Percentiles rank a stretch among this genome's conserved stretches.
Evolutionary conservation across 2,797 vertebrate species (phyloP).

Genomic region (Notolepis coatsorum): DNA sequence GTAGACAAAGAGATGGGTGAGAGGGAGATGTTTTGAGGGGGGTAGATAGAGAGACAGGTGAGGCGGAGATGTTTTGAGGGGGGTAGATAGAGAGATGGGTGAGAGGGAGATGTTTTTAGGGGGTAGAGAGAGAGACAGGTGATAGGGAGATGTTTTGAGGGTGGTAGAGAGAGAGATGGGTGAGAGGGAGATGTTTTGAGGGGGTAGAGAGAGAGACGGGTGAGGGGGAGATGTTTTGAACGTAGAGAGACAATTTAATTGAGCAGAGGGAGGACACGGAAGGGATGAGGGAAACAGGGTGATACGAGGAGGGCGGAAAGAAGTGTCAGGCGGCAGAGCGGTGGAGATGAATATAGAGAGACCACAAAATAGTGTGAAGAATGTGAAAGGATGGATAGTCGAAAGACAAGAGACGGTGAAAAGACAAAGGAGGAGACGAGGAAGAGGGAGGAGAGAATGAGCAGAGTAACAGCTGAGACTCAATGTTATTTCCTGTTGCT

Average conservation of each 20-base stretch:
- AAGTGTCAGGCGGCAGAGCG: conserved; percentile 5
- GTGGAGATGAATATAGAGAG: conserved; percentile 1
- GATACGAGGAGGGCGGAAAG: neutral
- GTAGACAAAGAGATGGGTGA: conserved; percentile 32
- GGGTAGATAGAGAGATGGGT: conserved; percentile 32
- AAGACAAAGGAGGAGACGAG: conserved; percentile 2
- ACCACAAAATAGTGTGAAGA: conserved; percentile 6
- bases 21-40: conserved; percentile 24
- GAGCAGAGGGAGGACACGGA: conserved; percentile 1
- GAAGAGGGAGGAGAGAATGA: conserved; percentile 7
- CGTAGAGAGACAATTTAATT: conserved; percentile 5
- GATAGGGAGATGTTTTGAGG: conserved; percentile 43
- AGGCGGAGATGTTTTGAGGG: conserved; percentile 36
- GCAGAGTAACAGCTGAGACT: conserved; percentile 26
- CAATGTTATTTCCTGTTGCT: too few species aligned
- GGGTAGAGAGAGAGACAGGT: conserved; percentile 33
- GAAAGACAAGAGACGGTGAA: neutral
- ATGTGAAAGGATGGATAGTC: conserved; percentile 9
- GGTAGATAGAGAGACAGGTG: conserved; percentile 34
- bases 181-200: too few species aligned
- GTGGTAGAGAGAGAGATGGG: too few species aligned
- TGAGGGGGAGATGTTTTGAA: conserved; percentile 35
- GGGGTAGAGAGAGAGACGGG: too few species aligned
- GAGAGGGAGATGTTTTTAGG: conserved; percentile 37
- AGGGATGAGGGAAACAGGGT: neutral